These are phyloP conservation scores for Danio albolineatus DNA, from an alignment of 2,797 vertebrate genomes.

Conservation along the genomic window DNA sequence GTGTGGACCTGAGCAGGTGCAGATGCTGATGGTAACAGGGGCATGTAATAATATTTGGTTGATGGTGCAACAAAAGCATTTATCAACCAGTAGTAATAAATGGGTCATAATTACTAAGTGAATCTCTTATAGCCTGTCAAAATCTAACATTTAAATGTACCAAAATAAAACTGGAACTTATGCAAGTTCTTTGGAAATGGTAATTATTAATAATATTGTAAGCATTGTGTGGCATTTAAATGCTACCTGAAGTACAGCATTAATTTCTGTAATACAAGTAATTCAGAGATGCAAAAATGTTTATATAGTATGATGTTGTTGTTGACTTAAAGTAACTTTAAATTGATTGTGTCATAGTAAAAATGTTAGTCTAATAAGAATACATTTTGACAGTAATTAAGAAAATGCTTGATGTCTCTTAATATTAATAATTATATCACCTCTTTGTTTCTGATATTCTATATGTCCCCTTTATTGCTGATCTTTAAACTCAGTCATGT, in stretches of 20 bases:
- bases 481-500: too few species aligned
- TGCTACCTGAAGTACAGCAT: background rate
- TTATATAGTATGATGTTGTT: background rate
- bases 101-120: background rate
- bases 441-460: background rate
- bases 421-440: background rate
- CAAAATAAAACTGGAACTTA: background rate
- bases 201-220: background rate
- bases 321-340: background rate
- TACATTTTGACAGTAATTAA: too few species aligned
- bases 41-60: conserved; percentile 52
- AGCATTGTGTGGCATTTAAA: background rate
- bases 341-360: too few species aligned
- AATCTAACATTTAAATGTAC: background rate
- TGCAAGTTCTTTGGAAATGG: too few species aligned
- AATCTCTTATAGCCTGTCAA: background rate
- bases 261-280: too few species aligned
- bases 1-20: conserved; percentile 82
- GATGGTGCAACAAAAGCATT: background rate
- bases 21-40: conserved; percentile 84
- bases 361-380: too few species aligned
- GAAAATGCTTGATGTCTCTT: background rate
- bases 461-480: too few species aligned
- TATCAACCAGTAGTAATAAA: background rate
- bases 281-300: background rate